phyloP scores from a whole-genome alignment of 2,113 vertebrate species.

The Chaetura pelagica region DNA sequence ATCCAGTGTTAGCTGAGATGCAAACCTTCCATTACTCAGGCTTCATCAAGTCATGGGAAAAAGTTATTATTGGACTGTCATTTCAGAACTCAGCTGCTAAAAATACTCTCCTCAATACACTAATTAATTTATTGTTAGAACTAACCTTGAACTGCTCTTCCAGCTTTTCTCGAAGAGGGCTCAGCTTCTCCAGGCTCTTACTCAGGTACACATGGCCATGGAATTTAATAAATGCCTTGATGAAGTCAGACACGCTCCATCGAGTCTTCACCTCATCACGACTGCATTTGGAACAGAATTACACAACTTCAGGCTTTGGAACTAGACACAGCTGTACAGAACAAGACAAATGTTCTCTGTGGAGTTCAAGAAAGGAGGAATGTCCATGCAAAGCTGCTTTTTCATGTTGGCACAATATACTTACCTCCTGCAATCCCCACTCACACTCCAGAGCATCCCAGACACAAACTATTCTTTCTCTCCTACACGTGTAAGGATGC shows the following conservation, averaged over 20 bases:
- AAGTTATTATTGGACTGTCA: neutral
- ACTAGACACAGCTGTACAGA: neutral
- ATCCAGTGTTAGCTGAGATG: neutral
- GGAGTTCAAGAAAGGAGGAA: neutral
- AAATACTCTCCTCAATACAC: neutral
- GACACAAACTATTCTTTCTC: neutral
- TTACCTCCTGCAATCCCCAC: neutral
- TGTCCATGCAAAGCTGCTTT: neutral
- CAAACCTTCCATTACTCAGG: neutral
- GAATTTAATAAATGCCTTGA: slow-evolving; percentile 98
- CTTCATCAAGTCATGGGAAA: neutral
- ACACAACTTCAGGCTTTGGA: slow-evolving; percentile 8
- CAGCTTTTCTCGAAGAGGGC: slow-evolving; percentile 90
- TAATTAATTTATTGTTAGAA: slow-evolving; percentile 21
- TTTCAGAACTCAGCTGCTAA: slow-evolving; percentile 5
- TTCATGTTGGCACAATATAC: neutral
- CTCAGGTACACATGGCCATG: slow-evolving; percentile 98
- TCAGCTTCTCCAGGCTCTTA: slow-evolving; percentile 93
- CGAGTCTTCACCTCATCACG: slow-evolving; percentile 96
- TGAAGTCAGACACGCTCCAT: slow-evolving; percentile 96
- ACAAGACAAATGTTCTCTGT: neutral
- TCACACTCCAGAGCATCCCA: neutral
- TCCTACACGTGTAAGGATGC: neutral
- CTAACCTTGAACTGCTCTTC: slow-evolving; percentile 98
- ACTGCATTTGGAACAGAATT: slow-evolving; percentile 76